phyloP scores from a whole-genome alignment of 2,113 vertebrate species.

The Tamias sibiricus region DNA sequence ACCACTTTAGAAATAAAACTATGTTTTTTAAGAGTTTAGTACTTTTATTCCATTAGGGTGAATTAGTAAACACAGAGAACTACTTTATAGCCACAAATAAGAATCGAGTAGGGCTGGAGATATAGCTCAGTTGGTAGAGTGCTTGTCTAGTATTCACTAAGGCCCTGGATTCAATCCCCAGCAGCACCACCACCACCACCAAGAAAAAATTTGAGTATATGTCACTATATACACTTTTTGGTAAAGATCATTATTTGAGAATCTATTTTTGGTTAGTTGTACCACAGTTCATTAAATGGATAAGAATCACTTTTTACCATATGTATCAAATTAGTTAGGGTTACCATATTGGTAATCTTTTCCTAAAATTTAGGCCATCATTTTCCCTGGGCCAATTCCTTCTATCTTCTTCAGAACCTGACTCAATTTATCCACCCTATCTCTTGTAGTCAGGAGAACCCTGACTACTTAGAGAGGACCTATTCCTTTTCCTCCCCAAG shows the following conservation, averaged over 20 bases:
- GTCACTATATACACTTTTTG: not conserved
- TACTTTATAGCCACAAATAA: not conserved
- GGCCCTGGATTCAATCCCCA: too few species aligned
- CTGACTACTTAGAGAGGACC: not conserved
- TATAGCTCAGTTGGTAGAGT: too few species aligned
- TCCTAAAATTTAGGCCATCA: not conserved
- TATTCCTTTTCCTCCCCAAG: not conserved
- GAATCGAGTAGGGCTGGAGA: not conserved
- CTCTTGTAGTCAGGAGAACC: not conserved
- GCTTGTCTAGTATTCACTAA: too few species aligned
- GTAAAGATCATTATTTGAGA: not conserved
- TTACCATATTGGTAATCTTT: not conserved
- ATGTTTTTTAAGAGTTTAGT: not conserved
- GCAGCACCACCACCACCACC: too few species aligned
- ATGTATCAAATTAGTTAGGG: not conserved
- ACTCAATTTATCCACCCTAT: not conserved
- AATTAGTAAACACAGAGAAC: constrained; percentile 27
- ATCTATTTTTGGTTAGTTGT: not conserved
- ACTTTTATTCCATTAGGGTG: not conserved
- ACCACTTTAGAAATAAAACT: not conserved
- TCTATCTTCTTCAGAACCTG: not conserved
- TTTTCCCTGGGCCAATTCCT: constrained; percentile 7
- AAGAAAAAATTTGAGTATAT: too few species aligned
- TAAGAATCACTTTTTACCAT: constrained; percentile 13
- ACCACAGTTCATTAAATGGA: not conserved